These are phyloP conservation scores for Bombus superbus DNA, from an alignment of 1,140 invertebrate species.

Conservation along the genomic window DNA sequence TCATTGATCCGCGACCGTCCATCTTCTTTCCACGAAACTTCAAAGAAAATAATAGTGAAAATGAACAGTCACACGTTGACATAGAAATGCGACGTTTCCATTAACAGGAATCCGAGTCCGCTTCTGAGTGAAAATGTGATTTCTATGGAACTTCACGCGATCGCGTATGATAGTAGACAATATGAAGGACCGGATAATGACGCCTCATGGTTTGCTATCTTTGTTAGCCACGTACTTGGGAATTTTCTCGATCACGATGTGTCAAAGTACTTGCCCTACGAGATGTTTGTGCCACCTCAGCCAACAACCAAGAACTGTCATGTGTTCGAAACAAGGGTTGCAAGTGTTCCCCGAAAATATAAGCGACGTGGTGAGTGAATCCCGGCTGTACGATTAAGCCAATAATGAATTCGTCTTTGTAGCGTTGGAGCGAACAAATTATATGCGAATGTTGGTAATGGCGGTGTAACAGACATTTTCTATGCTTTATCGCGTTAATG, in stretches of 20 bases:
- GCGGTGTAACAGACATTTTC: background rate
- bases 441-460: background rate
- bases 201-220: background rate
- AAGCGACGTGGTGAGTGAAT: slow-evolving; percentile 63
- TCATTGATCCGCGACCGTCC: slow-evolving; percentile 22
- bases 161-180: slow-evolving; percentile 22
- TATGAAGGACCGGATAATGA: slow-evolving; percentile 40
- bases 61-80: background rate
- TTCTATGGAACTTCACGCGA: slow-evolving; percentile 19
- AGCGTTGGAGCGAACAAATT: background rate
- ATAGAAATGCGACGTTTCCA: background rate
- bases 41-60: background rate
- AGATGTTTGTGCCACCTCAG: slow-evolving; percentile 68
- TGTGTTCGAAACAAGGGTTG: slow-evolving; percentile 64
- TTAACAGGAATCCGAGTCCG: background rate
- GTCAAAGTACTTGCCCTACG: slow-evolving; percentile 57
- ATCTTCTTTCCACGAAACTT: too few relatives aligned
- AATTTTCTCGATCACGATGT: slow-evolving; percentile 27
- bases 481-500: slow-evolving; percentile 28
- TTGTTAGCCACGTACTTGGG: slow-evolving; percentile 19
- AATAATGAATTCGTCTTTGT: background rate
- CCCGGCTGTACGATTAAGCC: background rate
- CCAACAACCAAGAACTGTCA: slow-evolving; percentile 59
- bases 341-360: slow-evolving; percentile 68
- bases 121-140: background rate